phyloP scores from a whole-genome alignment of 2,888 invertebrate genomes.

The Onthophagus sagittarius region DNA sequence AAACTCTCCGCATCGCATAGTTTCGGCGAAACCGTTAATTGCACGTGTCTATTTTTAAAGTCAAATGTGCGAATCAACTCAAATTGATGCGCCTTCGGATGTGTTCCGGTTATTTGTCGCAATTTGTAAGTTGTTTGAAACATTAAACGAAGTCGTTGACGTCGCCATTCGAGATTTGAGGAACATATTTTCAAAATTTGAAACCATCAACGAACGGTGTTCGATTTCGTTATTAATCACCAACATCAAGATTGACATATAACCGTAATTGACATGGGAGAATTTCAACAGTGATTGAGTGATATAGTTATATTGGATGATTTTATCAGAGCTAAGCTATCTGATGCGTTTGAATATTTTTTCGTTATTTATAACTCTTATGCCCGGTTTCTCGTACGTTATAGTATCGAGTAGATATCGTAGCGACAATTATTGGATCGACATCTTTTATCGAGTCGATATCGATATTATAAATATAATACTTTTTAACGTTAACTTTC shows the following conservation, averaged over 20 bases:
- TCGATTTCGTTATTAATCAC: neutral
- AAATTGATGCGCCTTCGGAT: neutral
- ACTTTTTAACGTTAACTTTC: too few species aligned
- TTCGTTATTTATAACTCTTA: too few species aligned
- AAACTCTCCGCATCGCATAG: neutral
- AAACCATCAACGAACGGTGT: neutral
- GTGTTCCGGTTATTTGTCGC: neutral
- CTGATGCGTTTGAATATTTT: too few species aligned
- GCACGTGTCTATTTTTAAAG: slow-evolving; percentile 7
- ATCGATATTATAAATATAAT: too few species aligned
- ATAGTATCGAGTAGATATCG: too few species aligned
- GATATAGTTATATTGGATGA: neutral
- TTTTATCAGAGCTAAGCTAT: too few species aligned
- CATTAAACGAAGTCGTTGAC: too few species aligned
- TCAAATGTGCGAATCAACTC: slow-evolving; percentile 1
- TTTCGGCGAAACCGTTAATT: neutral
- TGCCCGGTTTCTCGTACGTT: too few species aligned
- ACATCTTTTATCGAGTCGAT: too few species aligned
- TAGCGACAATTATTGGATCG: too few species aligned
- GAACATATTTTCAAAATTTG: too few species aligned
- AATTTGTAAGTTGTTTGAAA: neutral
- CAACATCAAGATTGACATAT: neutral
- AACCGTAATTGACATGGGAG: neutral
- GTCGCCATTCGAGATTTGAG: too few species aligned
- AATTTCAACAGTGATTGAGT: neutral